Conservation (phyloP, 2,888 invertebrate genomes). For the Gari tellinella region DNA sequence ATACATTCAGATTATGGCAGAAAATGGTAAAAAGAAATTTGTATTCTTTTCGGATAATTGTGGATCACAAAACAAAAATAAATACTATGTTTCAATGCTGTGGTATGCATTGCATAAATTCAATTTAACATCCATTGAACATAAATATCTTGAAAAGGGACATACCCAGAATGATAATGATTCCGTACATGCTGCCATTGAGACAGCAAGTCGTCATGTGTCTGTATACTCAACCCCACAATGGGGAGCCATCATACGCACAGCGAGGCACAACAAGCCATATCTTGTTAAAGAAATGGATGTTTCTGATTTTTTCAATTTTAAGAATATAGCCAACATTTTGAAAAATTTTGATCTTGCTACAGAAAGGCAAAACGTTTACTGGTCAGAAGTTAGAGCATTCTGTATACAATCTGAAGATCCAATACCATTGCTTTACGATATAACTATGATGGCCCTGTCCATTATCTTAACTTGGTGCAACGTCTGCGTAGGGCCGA, state of each 20-base stretch:
- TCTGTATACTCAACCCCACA: constrained; percentile 43
- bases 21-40: constrained; percentile 29
- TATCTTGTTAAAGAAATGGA: constrained; percentile 39
- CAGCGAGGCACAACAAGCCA: constrained; percentile 19
- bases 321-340: constrained; percentile 17
- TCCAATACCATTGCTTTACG: constrained; percentile 22
- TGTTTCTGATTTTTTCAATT: constrained; percentile 32
- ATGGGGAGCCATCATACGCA: constrained; percentile 37
- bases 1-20: constrained; percentile 19
- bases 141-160: constrained; percentile 48
- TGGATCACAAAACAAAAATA: constrained; percentile 49
- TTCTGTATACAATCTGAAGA: constrained; percentile 7
- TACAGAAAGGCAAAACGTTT: constrained; percentile 27
- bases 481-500: constrained; percentile 9
- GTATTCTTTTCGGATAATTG: constrained; percentile 50
- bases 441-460: constrained; percentile 28
- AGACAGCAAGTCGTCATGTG: constrained; percentile 16
- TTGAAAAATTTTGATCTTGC: constrained; percentile 33
- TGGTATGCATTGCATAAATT: constrained; percentile 46
- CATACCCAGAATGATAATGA: constrained; percentile 53
- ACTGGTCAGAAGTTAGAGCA: constrained; percentile 20
- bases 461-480: constrained; percentile 12
- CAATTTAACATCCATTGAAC: constrained; percentile 23
- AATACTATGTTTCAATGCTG: constrained; percentile 31
- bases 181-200: constrained; percentile 42